phyloP scores from a whole-genome alignment of 2,113 vertebrate genomes.

The Grallaria varia region DNA sequence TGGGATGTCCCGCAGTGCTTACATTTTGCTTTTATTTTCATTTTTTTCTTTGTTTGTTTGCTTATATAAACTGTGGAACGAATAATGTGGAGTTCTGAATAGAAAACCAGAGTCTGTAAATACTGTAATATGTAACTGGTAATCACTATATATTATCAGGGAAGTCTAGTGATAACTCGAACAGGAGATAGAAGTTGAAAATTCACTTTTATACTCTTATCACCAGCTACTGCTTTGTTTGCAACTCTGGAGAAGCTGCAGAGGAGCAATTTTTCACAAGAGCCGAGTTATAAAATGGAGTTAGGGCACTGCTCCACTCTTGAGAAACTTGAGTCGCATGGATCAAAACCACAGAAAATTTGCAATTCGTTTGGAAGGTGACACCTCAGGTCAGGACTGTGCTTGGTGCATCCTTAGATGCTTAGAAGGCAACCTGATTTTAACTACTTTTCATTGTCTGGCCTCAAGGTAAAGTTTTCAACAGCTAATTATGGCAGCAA shows the following conservation, averaged over 20 bases:
- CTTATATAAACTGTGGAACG: background rate
- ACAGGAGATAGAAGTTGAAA: background rate
- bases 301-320: background rate
- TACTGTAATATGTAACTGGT: background rate
- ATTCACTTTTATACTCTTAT: background rate
- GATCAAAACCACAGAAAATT: background rate
- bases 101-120: background rate
- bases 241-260: background rate
- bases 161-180: background rate
- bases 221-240: background rate
- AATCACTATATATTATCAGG: background rate
- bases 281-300: background rate
- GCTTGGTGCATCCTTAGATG: background rate
- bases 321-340: background rate
- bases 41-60: background rate
- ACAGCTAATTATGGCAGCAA: background rate
- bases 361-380: background rate
- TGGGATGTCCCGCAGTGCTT: accelerated
- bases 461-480: slow-evolving; percentile 1
- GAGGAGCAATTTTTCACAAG: background rate
- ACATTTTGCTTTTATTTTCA: background rate
- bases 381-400: background rate
- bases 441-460: background rate
- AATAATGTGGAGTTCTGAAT: background rate
- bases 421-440: background rate